Evolutionary conservation across 2,888 invertebrate genomes (phyloP).

Genomic region (Orgyia antiqua): DNA sequence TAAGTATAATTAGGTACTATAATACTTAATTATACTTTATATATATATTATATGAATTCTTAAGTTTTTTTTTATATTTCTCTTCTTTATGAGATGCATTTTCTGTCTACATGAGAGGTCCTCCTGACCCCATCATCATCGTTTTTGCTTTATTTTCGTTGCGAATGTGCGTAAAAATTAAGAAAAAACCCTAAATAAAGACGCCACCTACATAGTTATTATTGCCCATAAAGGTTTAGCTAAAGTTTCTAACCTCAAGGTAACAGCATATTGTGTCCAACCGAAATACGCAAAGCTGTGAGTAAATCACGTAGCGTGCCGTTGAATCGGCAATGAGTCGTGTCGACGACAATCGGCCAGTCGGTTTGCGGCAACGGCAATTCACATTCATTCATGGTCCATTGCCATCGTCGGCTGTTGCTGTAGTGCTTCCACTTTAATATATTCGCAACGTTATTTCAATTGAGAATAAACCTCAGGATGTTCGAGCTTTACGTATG

Average conservation of each 20-base stretch:
- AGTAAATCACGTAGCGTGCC: conserved; percentile 50
- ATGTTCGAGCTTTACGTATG: background rate
- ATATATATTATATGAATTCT: too few species aligned
- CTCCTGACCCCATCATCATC: too few species aligned
- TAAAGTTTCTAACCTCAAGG: conserved; percentile 10
- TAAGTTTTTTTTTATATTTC: too few species aligned
- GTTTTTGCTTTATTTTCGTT: too few species aligned
- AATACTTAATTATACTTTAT: too few species aligned
- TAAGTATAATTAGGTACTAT: too few species aligned
- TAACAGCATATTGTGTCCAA: conserved; percentile 28
- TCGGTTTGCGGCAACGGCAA: conserved; percentile 66
- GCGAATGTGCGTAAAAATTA: too few species aligned
- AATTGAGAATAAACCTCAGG: conserved; percentile 44
- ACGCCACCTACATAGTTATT: too few species aligned
- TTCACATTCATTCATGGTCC: conserved; percentile 54
- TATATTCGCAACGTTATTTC: conserved; percentile 48
- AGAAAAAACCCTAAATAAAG: too few species aligned
- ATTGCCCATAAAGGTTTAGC: too few species aligned
- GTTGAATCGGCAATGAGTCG: conserved; percentile 59
- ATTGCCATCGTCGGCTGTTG: conserved; percentile 39
- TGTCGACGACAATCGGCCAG: conserved; percentile 63
- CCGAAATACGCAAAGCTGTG: conserved; percentile 36
- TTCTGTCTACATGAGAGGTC: too few species aligned
- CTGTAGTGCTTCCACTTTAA: conserved; percentile 32
- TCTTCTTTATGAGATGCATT: too few species aligned